Percentiles rank a stretch among this genome's conserved stretches.
These are phyloP conservation scores for Clarias platycephalus DNA, from an alignment of 2,797 vertebrate species.

Conservation along the genomic window DNA sequence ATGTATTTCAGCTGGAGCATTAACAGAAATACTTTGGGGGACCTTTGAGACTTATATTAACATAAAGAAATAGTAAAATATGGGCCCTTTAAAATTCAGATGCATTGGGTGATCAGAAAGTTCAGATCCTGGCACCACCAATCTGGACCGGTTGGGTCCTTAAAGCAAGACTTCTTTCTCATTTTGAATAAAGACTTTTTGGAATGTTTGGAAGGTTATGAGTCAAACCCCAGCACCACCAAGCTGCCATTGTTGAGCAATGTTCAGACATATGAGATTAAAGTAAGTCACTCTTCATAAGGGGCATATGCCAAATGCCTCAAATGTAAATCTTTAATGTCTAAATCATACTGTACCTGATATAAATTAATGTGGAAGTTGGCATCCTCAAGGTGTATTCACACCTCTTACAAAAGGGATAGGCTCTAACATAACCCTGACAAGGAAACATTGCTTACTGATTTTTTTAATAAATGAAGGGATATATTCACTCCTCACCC, in stretches of 20 bases:
- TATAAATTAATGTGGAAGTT: neutral
- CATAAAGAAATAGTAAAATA: too few species aligned
- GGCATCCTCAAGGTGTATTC: neutral
- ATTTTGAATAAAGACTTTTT: neutral
- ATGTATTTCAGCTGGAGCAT: too few species aligned
- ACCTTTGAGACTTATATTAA: too few species aligned
- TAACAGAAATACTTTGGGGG: too few species aligned
- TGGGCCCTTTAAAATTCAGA: too few species aligned
- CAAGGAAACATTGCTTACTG: neutral
- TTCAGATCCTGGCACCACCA: neutral
- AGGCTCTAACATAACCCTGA: neutral
- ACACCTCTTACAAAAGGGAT: neutral
- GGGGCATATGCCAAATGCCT: neutral
- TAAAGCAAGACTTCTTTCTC: neutral
- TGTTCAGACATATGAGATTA: too few species aligned
- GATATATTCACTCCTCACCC: neutral
- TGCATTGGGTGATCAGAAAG: neutral
- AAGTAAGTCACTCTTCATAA: too few species aligned
- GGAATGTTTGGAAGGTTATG: too few species aligned
- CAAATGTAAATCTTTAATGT: neutral
- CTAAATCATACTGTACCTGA: neutral
- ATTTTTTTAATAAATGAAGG: neutral
- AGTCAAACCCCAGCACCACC: too few species aligned
- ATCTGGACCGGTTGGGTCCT: neutral
- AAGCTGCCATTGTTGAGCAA: too few species aligned